phyloP scores from a whole-genome alignment of 2,797 vertebrate species.

The Sardinella longiceps region DNA sequence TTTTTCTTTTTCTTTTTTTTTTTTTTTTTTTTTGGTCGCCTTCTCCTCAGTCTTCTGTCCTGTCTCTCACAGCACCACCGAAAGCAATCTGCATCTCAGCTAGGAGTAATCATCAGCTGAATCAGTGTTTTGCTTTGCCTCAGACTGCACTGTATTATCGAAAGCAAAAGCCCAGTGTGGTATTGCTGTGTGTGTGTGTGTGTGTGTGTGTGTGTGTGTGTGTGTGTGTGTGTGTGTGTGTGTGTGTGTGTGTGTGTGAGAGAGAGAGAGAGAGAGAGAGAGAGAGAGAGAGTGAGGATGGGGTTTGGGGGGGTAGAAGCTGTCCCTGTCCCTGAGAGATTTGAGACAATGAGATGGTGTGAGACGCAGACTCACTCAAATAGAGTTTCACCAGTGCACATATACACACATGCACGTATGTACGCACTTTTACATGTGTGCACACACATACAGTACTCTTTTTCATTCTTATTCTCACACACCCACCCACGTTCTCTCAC shows the following conservation, averaged over 20 bases:
- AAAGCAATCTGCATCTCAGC: constrained; percentile 10
- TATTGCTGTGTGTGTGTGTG: too few relatives aligned
- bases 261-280: too few relatives aligned
- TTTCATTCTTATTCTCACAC: too few relatives aligned
- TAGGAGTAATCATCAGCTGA: neutral
- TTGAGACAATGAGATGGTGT: neutral
- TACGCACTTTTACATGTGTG: neutral
- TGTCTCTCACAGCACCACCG: neutral
- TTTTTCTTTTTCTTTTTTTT: too few relatives aligned
- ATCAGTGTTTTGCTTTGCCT: neutral
- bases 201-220: too few relatives aligned
- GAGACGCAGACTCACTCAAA: neutral
- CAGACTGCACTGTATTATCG: neutral
- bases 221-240: too few relatives aligned
- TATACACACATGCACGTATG: neutral
- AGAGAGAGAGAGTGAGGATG: too few relatives aligned
- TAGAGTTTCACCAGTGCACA: neutral
- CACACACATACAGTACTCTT: neutral
- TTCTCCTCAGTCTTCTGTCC: neutral
- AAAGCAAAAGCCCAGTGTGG: neutral
- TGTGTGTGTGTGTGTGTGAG: too few relatives aligned
- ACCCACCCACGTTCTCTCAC: too few relatives aligned
- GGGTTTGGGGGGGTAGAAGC: too few relatives aligned
- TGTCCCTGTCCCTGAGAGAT: too few relatives aligned
- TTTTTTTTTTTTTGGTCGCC: neutral